A percentile compares a stretch with the other conserved stretches of the same genome.
phyloP scores from a whole-genome alignment of 2,113 vertebrate genomes.

The western clawed frog (Xenopus tropicalis) region DNA sequence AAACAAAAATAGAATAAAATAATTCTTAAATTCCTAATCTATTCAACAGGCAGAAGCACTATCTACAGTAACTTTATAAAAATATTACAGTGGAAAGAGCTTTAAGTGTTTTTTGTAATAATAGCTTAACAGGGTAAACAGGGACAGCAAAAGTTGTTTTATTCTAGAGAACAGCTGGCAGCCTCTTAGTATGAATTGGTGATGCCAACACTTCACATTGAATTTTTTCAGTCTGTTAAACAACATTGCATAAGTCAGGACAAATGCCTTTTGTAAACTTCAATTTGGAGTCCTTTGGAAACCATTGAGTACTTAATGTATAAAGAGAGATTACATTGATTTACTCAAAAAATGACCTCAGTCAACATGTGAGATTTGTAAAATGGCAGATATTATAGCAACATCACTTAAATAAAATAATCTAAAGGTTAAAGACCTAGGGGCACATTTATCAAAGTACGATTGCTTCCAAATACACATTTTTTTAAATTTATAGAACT shows the following conservation, averaged over 20 bases:
- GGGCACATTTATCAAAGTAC: too few species aligned
- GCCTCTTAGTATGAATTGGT: neutral
- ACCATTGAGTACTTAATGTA: neutral
- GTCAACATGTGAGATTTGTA: conserved; percentile 14
- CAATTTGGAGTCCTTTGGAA: neutral
- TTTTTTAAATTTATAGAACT: too few species aligned
- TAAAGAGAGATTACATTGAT: conserved; percentile 29
- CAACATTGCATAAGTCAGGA: conserved; percentile 11
- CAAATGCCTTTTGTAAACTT: conserved; percentile 16
- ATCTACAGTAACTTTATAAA: too few species aligned
- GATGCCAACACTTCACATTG: neutral
- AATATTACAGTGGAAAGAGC: too few species aligned
- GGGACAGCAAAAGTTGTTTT: neutral
- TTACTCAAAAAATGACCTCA: conserved; percentile 2
- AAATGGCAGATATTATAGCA: conserved; percentile 14
- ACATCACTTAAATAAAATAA: too few species aligned
- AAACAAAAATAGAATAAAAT: too few species aligned
- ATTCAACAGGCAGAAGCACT: too few species aligned
- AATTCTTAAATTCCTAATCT: too few species aligned
- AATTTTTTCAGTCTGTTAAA: conserved; percentile 6
- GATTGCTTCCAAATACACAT: too few species aligned
- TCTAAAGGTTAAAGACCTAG: too few species aligned
- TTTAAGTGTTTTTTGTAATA: too few species aligned
- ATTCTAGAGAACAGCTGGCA: neutral
- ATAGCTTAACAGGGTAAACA: too few species aligned